phyloP scores from a whole-genome alignment of 2,888 invertebrate species.

The Epirrhoe tristata region DNA sequence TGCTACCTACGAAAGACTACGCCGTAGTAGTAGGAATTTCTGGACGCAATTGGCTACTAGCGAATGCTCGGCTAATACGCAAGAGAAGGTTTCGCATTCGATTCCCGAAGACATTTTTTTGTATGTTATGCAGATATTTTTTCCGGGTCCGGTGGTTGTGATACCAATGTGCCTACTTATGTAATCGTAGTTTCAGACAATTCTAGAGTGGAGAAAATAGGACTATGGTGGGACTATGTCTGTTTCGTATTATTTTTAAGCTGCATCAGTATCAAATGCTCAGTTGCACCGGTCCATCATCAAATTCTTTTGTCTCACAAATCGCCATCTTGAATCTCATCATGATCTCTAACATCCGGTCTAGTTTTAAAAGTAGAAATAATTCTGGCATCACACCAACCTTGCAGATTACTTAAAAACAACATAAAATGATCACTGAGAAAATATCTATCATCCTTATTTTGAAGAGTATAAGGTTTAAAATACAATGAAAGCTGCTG shows the following conservation, averaged over 20 bases:
- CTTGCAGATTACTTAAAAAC: constrained; percentile 38
- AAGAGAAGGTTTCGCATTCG: too few species aligned
- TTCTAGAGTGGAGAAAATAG: too few species aligned
- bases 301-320: constrained; percentile 36
- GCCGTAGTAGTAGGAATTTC: neutral
- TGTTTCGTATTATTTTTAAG: too few species aligned
- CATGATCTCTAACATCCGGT: constrained; percentile 58
- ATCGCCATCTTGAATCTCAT: constrained; percentile 44
- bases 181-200: too few species aligned
- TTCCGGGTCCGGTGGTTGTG: too few species aligned
- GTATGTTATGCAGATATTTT: too few species aligned
- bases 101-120: too few species aligned
- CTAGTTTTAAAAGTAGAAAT: constrained; percentile 71
- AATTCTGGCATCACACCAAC: constrained; percentile 55
- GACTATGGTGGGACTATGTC: too few species aligned
- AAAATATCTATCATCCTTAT: neutral
- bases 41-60: too few species aligned
- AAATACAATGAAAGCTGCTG: constrained; percentile 3
- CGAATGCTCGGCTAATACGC: too few species aligned
- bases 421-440: neutral
- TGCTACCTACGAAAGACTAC: neutral
- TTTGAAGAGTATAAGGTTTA: constrained; percentile 13
- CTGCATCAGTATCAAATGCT: neutral
- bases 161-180: too few species aligned
- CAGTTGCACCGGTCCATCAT: neutral